phyloP scores from a whole-genome alignment of 1,140 invertebrate species.

The Leptinotarsa lineolata region DNA sequence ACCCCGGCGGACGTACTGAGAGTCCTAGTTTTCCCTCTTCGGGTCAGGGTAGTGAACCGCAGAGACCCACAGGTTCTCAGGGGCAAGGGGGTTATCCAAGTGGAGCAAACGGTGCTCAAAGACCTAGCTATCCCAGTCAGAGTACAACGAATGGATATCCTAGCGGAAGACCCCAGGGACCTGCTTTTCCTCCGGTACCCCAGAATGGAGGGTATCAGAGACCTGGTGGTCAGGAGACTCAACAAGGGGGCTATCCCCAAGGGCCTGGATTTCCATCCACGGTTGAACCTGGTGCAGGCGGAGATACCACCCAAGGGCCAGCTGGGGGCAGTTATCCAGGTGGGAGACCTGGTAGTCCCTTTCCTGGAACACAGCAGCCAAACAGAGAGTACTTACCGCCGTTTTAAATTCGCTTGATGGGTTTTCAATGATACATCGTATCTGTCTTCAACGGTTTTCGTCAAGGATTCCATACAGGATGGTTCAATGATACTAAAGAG shows the following conservation, averaged over 20 bases:
- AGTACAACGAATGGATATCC: conserved; percentile 28
- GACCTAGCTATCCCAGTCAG: not conserved
- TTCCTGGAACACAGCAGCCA: conserved; percentile 54
- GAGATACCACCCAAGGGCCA: conserved; percentile 12
- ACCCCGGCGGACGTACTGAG: conserved; percentile 24
- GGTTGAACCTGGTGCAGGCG: conserved; percentile 26
- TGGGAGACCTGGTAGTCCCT: conserved; percentile 57
- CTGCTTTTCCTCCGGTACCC: not conserved
- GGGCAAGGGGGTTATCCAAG: conserved; percentile 45
- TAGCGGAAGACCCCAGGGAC: conserved; percentile 27
- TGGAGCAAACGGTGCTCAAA: conserved; percentile 28
- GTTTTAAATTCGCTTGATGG: conserved; percentile 26
- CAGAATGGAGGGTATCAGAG: not conserved
- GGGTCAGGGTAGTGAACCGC: not conserved
- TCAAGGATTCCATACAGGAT: not conserved
- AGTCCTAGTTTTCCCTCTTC: not conserved
- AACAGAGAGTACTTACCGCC: conserved; percentile 65
- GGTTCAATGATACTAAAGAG: not conserved
- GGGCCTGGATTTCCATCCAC: conserved; percentile 27
- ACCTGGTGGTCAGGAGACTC: not conserved
- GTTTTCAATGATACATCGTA: not conserved
- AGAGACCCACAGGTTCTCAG: conserved; percentile 41
- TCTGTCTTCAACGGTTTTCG: not conserved
- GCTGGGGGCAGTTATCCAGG: conserved; percentile 35
- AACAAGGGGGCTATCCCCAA: not conserved